Base-by-base conservation (phyloP, 1,140 invertebrate species). In the Teleogryllus occipitalis region DNA sequence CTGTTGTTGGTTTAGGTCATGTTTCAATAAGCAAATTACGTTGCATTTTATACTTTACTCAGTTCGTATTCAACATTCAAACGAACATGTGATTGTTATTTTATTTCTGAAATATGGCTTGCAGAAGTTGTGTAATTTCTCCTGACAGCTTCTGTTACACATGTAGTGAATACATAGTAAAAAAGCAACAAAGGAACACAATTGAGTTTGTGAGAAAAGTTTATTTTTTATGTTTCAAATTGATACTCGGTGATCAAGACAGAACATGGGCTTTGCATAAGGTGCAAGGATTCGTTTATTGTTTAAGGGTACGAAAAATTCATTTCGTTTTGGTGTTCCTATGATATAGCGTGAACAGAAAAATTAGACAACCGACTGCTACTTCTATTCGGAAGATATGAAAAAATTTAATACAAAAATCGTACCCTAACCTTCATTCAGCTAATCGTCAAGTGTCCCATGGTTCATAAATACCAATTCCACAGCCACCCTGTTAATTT, bases 151-250 rank as follows among this genome's bases (percentile, higher is more conserved):
- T 79, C 75, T 79, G 8, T 54, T 54, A 15, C 15, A 47, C 76
- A 15, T 80, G 80, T 80, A 49, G 21, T 79, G 77, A 80, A 80
- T 79, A 80, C 80, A 80, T 27, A 80, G 76, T 80, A 46, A 80
- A 80, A 80, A 80, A 77, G 80, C 80, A 80, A 79, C 77, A 80
- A 80, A 79, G 77, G 47, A 49, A 79, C 80, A 74, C n/a, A n/a
- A n/a, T n/a, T 80, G 77, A 80, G 77, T 79, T 54, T 54, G 49
- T 47, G 74, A 79, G 76, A 73, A 75, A 47, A 76, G 73, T 79
- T 18, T 54, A 54, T 80, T 80, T 80, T 80, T 7, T 8, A 39
- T 80, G 80, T 80, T 8, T 75, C 77, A 65, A 80, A 80, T 80
- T 80, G 27, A 27, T 80, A 49, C 39, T 80, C 80, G 80, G 49